Evolutionary conservation across 2,797 vertebrate genomes (phyloP), one percentile per base, ranked within the genome.

Genomic region (Sternarchorhynchus goeldii): DNA sequence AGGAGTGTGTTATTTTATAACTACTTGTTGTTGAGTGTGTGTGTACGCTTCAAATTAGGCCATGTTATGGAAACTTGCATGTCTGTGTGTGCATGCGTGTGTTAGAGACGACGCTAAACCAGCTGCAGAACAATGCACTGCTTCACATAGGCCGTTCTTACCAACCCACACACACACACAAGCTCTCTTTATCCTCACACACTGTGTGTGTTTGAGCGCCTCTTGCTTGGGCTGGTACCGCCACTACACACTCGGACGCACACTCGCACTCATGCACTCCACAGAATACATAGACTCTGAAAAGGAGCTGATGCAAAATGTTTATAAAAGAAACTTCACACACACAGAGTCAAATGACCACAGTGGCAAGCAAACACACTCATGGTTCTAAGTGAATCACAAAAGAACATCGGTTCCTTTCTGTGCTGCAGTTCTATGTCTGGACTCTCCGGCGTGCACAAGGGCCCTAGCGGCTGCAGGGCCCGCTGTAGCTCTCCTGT

Each of bases 61-160:
- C 32, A 45, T 58, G 69, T 31, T 32, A 58, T 66, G 59, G 25
- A 70, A 58, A 67, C 45, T 41, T 45, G 60, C 10, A 6, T 17
- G 10, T 36, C 65, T 58, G 45, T 39, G 7, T 77, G 50, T 59
- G 71, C 65, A 59, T 36, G 12, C 55, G 31, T 66, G 65, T 5
- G 25, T 65, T 59, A 59, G 32, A 68, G 20, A 68, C 16, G 60
- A 76, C 76, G 78, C 69, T 67, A 39, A 62, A 34, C 65, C 85
- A 86, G 85, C 83, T 86, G 85, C 74, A 77, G 72, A 84, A 86
- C 85, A 86, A 86, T 86, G 77, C 81, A 67, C 55, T 72, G 66
- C 75, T 77, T 76, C 62, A 79, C 70, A 83, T 70, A 83, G 76
- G 60, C 76, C 55, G 50, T 31, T 56, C 73, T 82, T 82, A 82